These are phyloP conservation scores for Apostichopus californicus DNA, from an alignment of 35 echinoderm and acorn worm genomes.

Conservation along the genomic window DNA sequence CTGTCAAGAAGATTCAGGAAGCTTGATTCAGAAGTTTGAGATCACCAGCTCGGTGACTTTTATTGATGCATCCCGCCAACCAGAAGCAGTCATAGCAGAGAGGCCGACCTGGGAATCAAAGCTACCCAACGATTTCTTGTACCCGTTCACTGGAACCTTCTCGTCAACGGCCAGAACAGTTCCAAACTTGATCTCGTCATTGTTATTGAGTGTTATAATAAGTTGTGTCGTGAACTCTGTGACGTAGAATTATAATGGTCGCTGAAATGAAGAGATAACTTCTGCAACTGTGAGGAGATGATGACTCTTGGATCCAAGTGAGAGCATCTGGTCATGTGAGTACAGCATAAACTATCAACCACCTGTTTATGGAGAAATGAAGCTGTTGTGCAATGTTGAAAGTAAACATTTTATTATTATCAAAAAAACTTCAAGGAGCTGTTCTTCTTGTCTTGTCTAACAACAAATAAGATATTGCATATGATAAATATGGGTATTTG, in stretches of 20 bases:
- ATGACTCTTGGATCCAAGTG: background rate
- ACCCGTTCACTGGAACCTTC: conserved; percentile 70
- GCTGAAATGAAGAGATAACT: background rate
- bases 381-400: no score
- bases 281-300: background rate
- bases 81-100: conserved; percentile 70
- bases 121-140: conserved; percentile 97
- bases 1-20: conserved; percentile 76
- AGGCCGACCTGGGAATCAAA: conserved; percentile 73
- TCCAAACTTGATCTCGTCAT: background rate
- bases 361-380: no score
- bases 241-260: background rate
- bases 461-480: no score
- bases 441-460: no score
- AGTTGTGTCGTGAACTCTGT: background rate
- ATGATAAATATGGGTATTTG: no score
- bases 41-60: conserved; percentile 81
- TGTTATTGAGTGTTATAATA: background rate
- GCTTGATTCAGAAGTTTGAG: conserved; percentile 83
- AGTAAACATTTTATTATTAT: no score
- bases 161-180: background rate
- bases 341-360: background rate
- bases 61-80: conserved; percentile 80
- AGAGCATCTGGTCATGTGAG: background rate
- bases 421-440: no score